phyloP scores from a whole-genome alignment of 2,797 vertebrate genomes.

The Leptoclinus maculatus region DNA sequence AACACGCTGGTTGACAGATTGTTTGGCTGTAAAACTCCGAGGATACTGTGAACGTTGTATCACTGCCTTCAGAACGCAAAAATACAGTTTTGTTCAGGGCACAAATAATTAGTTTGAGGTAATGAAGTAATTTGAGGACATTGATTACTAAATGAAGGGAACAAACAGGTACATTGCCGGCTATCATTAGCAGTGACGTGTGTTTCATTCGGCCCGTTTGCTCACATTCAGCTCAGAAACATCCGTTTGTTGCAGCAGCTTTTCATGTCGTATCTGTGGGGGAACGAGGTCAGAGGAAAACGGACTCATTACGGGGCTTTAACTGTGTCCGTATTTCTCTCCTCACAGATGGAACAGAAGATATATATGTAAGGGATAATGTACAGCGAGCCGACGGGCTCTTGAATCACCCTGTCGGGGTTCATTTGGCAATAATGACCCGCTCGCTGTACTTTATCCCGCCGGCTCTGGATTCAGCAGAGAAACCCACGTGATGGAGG shows the following conservation, averaged over 20 bases:
- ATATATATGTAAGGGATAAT: not conserved
- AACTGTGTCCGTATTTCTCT: slow-evolving; percentile 13
- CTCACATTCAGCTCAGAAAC: not conserved
- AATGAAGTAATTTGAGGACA: not conserved
- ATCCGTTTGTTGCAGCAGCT: not conserved
- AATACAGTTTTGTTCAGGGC: not conserved
- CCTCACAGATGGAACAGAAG: slow-evolving; percentile 1
- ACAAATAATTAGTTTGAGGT: not conserved
- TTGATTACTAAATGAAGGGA: not conserved
- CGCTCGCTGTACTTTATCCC: no score
- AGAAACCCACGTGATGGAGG: not conserved
- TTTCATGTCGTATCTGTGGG: not conserved
- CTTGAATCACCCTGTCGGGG: no score
- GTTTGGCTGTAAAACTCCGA: not conserved
- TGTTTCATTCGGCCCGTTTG: not conserved
- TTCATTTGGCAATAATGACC: no score
- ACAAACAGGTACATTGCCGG: not conserved
- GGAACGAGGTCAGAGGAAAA: no score
- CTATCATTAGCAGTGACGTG: not conserved
- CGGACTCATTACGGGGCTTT: not conserved
- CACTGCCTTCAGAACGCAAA: not conserved
- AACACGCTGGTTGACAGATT: not conserved
- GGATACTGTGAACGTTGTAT: not conserved
- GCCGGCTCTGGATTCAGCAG: not conserved
- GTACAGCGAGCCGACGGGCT: no score